Evolutionary conservation across 2,797 vertebrate species (phyloP).

Genomic region (Pipistrellus pipistrellus): DNA sequence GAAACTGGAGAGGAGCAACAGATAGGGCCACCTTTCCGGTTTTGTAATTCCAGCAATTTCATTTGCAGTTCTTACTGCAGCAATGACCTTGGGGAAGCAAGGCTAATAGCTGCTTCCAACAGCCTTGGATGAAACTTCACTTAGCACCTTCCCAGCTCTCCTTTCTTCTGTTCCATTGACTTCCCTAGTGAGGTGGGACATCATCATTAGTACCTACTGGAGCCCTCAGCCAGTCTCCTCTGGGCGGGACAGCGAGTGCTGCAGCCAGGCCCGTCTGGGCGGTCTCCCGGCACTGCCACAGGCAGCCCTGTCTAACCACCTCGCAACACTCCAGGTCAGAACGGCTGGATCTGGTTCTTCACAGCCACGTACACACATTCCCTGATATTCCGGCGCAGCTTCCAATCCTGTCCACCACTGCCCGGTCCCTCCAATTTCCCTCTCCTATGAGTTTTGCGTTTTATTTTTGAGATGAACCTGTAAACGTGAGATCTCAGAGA

Average conservation of each 20-base stretch:
- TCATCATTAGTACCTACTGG: background rate
- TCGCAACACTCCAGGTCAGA: background rate
- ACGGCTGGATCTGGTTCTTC: background rate
- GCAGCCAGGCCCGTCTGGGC: background rate
- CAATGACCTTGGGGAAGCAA: conserved; percentile 78
- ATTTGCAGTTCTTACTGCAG: conserved; percentile 81
- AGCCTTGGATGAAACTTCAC: conserved; percentile 77
- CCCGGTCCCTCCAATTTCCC: conserved; percentile 64
- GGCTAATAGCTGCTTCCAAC: conserved; percentile 80
- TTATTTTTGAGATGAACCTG: conserved; percentile 92
- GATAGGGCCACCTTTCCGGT: conserved; percentile 60
- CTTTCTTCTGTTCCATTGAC: background rate
- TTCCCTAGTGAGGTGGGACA: background rate
- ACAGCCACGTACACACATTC: background rate
- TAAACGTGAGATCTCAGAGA: conserved; percentile 96
- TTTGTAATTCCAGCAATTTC: background rate
- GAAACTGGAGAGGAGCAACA: conserved; percentile 34
- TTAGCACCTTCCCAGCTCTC: background rate
- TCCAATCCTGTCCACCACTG: conserved; percentile 52
- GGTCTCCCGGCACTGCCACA: background rate
- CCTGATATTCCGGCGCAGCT: conserved; percentile 67
- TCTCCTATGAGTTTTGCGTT: conserved; percentile 35
- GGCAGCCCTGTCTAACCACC: background rate
- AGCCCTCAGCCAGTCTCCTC: conserved; percentile 51
- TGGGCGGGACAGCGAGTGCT: conserved; percentile 56